Base-by-base conservation (phyloP, 2,113 vertebrate species). In the Salminus brasiliensis region DNA sequence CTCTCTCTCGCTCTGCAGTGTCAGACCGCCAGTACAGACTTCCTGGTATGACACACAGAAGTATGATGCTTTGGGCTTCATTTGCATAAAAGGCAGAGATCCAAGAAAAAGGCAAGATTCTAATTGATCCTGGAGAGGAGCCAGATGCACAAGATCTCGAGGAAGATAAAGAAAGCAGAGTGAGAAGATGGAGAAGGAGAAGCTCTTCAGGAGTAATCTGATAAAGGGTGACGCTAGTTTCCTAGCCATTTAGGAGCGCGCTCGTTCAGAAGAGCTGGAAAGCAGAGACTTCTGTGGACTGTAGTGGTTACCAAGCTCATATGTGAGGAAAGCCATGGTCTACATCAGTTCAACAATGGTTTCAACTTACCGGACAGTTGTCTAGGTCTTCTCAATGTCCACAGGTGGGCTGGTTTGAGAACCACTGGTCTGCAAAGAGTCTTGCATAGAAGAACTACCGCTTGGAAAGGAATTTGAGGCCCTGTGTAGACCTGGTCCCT, bases 81-180 rank as follows among this genome's bases (percentile, higher is more conserved):
- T 83, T 80, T 88, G 72, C 83, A 86, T 78, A 80, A 86, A 85
- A 86, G 80, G 86, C 78, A 76, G 74, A 81, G 78, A 71, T 83
- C 72, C 60, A 69, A 67, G 60, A 71, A 72, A 80, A 30, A 23
- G 41, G 63, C 4, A 12, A 73, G 57, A 36, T 11, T 68, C 13
- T 18, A 49, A 52, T 57, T 53, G 55, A 85, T 83, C 52, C 57
- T 69, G 74, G 66, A 63, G 39, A 23, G 2, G 36, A 52, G 47
- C n/a, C 83, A 74, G 53, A 68, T 1, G 49, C 34, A 39, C 10
- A 12, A 36, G 59, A 77, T 77, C 34, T 11, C 16, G 2, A 47
- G 36, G 34, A 34, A 16, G 30, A n/a, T n/a, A 36, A 39, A 39
- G 21, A 66, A 36, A 34, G 30, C 60, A 0, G 13, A 10, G 60